Evolutionary conservation across 2,113 vertebrate species (phyloP), one percentile per base, ranked within the genome.

Genomic region (Onychostoma macrolepis): DNA sequence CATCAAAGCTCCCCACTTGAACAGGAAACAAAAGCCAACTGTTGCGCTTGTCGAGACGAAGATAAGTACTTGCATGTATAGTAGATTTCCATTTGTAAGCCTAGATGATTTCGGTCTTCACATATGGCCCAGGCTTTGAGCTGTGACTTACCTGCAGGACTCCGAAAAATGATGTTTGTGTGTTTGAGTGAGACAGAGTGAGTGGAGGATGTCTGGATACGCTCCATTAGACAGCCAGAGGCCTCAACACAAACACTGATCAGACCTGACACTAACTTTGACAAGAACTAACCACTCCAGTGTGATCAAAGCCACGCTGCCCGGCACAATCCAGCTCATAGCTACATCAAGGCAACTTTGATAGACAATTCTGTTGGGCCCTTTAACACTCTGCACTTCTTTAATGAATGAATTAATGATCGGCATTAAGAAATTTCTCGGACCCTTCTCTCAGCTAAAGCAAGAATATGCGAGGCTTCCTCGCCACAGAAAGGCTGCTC

Each of bases 241-340:
- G 87, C 63, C 33, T 67, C 56, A 72, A 80, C 65, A 80, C 72
- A 85, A 67, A 72, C 61, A 83, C 61, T 84, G 80, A 84, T 88
- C 77, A 82, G 43, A 65, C 26, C 53, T 88, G 83, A 76, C 87
- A 76, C 53, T 24, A 72, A 72, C 53, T 85, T 75, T 88, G 78
- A 82, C 78, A 80, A 65, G 41, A 67, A 84, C 38, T 80, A 79
- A 69, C 58, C 41, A 72, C 38, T 45, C 81, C 24, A 50, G 74
- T n/a, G 43, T 12, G 33, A 85, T 84, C 82, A 85, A 76, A 85
- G 61, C 50, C 5, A 8, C 3, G 19, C 38, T 50, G 77, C 81
- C 80, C 24, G 1, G 75, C 38, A 28, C 33, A 12, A 36, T 69
- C 81, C 80, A 41, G 63, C 72, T 36, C 79, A 77, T 50, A 53